A percentile compares a stretch with the other conserved stretches of the same genome.
Evolutionary conservation across 2,888 invertebrate species (phyloP).

Genomic region (Drosophila anceps): DNA sequence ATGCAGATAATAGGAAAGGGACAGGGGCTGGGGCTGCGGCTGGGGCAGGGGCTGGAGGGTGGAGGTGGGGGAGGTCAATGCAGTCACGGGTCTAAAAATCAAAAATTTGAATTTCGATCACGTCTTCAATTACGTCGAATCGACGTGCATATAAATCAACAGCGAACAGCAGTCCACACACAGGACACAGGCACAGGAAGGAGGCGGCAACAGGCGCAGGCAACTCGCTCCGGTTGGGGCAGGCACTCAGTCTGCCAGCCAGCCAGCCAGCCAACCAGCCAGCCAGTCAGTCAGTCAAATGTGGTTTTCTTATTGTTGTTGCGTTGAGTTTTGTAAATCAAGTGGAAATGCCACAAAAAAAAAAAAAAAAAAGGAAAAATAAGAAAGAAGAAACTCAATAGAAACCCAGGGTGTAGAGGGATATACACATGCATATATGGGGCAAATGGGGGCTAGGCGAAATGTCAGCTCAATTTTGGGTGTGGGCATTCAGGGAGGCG

Average conservation of each 20-base stretch:
- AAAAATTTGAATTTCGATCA: conserved; percentile 81
- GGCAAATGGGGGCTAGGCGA: conserved; percentile 4
- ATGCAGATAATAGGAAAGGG: background rate
- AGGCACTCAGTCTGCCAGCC: background rate
- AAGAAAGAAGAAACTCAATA: conserved; percentile 17
- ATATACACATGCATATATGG: background rate
- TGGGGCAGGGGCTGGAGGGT: too few species aligned
- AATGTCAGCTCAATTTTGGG: conserved; percentile 3
- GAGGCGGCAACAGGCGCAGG: background rate
- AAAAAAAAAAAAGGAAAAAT: conserved; percentile 16
- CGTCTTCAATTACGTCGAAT: conserved; percentile 81
- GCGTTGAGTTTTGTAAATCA: conserved; percentile 78
- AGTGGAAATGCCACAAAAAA: conserved; percentile 72
- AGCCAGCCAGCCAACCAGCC: conserved; percentile 44
- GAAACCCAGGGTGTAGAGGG: background rate
- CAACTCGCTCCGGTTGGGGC: background rate
- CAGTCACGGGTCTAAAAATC: conserved; percentile 74
- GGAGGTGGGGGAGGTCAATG: conserved; percentile 40
- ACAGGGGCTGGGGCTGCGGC: too few species aligned
- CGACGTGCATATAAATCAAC: conserved; percentile 81
- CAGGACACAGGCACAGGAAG: background rate
- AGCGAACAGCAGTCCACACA: conserved; percentile 39
- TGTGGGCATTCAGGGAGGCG: background rate
- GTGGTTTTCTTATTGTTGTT: conserved; percentile 68
- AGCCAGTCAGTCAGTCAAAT: conserved; percentile 70